Base-by-base conservation (phyloP, 2,888 invertebrate species). In the Sinohyriopsis cumingii region DNA sequence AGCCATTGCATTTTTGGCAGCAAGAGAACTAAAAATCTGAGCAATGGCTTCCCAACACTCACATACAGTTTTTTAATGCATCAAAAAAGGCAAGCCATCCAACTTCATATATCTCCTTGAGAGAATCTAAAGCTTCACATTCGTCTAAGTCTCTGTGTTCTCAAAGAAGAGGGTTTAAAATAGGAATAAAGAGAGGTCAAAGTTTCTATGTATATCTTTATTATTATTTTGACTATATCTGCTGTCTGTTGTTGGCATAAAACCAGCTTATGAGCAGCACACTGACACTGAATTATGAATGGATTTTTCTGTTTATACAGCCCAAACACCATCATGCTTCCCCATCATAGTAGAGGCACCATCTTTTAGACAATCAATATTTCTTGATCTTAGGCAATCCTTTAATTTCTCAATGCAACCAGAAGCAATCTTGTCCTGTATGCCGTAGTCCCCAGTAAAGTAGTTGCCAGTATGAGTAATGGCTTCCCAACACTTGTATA, bases 191-290 rank as follows among this genome's bases (percentile, higher is more conserved):
- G 45, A 45, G 33, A 33, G 9, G 33, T 45, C 12, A 45, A 45
- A 45, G 45, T 45, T 45, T 45, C 15, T 12, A 0, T 45, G 45
- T 45, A 45, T 15, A 15, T 45, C 45, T 45, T 45, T 45, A 45
- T 45, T 45, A 45, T 45, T 33, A 15, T 7, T n/a, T 20, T n/a
- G 12, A 67, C 67, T 22, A 22, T 55, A 55, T 67, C 62, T 60
- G 67, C 62, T 59, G 61, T 55, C 59, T 67, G 67, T n/a, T 61
- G 62, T 54, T 55, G 61, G 28, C 62, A 54, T 15, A 62, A 33
- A 20, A 56, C 62, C 15, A 67, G 33, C 55, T 67, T 67, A 61
- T 67, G 62, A 61, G 67, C 55, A n/a, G 67, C 67, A 67, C 67
- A 61, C 25, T 67, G 67, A 67, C 61, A 67, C 24, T 67, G 61